Percentiles rank a stretch among this genome's conserved stretches.
phyloP scores from a whole-genome alignment of 35 echinoderm and acorn worm species.

The Ophioderma brevispina region DNA sequence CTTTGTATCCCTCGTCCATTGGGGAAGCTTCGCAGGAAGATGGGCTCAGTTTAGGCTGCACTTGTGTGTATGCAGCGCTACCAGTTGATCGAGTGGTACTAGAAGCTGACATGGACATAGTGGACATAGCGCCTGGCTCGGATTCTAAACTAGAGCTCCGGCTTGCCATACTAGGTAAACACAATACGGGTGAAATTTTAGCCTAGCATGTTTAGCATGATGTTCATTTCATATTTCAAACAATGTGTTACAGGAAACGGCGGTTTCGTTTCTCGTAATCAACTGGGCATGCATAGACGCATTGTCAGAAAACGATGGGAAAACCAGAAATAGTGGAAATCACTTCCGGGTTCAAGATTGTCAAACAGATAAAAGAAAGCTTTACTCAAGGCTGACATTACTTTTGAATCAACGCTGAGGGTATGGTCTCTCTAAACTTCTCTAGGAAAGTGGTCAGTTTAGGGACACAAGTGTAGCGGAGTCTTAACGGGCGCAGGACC shows the following conservation, averaged over 20 bases:
- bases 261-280: not conserved
- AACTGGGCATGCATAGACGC: not conserved
- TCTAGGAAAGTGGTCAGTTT: no score
- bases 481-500: no score
- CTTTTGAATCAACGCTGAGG: no score
- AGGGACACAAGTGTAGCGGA: no score
- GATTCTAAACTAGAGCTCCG: not conserved
- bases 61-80: not conserved
- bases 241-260: not conserved
- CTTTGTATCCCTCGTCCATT: conserved; percentile 2
- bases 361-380: not conserved
- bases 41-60: not conserved
- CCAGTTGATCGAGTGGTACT: no score
- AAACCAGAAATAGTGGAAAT: not conserved
- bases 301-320: not conserved
- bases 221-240: not conserved
- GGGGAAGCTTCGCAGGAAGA: not conserved
- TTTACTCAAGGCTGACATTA: not conserved
- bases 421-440: no score
- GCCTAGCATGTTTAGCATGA: not conserved
- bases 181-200: not conserved
- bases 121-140: not conserved
- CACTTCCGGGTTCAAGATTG: conserved; percentile 9
- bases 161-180: not conserved
- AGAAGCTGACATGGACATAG: not conserved